phyloP scores from a whole-genome alignment of 2,797 vertebrate species.

The Selene dorsalis region DNA sequence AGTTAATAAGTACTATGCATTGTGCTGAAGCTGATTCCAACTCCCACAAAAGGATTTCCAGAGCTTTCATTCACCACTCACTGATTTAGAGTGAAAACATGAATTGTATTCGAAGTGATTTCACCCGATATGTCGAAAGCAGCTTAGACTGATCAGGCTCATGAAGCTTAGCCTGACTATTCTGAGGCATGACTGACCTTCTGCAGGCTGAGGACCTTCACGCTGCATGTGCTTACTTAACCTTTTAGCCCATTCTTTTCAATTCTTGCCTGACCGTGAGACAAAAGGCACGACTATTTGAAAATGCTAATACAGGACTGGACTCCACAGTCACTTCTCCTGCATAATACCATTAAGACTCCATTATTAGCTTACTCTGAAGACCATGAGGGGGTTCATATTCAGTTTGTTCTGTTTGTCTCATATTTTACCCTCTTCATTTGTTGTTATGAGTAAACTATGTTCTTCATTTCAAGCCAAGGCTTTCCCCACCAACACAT shows the following conservation, averaged over 20 bases:
- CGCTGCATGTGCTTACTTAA: slow-evolving; percentile 31
- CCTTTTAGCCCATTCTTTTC: slow-evolving; percentile 31
- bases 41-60: slow-evolving; percentile 47
- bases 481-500: neutral
- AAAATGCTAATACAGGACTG: neutral
- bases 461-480: slow-evolving; percentile 15
- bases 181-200: slow-evolving; percentile 56
- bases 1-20: slow-evolving; percentile 45
- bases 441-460: slow-evolving; percentile 5
- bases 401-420: neutral
- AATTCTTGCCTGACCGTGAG: slow-evolving; percentile 30
- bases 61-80: slow-evolving; percentile 36
- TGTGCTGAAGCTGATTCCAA: slow-evolving; percentile 27
- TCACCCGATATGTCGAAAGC: slow-evolving; percentile 70
- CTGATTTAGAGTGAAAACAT: slow-evolving; percentile 44
- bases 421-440: neutral
- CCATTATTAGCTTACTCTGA: neutral
- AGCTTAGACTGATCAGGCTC: slow-evolving; percentile 77
- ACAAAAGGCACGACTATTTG: slow-evolving; percentile 21
- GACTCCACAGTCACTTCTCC: slow-evolving; percentile 1
- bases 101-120: slow-evolving; percentile 71
- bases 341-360: slow-evolving; percentile 9
- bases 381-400: neutral
- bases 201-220: slow-evolving; percentile 30
- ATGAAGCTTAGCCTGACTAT: slow-evolving; percentile 56